Base-by-base conservation (phyloP, 2,888 invertebrate species). In the Dendrolimus pini region DNA sequence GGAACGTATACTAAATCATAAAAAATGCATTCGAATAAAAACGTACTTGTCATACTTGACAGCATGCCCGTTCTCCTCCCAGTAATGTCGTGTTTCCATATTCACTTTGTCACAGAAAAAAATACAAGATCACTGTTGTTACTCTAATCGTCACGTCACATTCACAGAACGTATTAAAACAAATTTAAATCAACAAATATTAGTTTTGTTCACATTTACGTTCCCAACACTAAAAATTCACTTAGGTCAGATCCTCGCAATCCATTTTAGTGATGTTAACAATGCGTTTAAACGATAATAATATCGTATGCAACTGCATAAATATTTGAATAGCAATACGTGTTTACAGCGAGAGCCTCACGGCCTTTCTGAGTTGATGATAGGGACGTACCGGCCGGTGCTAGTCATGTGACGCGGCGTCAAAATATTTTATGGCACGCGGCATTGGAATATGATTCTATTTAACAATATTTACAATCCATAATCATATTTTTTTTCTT, bases 31-130 rank as follows among this genome's bases (percentile, higher is more conserved):
- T 30, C 30, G 30, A 30, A 30, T 30, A 30, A 30, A 41, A 8
- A 80, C 86, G 82, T 72, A 90, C 89, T 82, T 87, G 69, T 89
- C 87, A 78, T 85, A 89, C 72, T 89, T 90, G 59, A 82, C 81
- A 71, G 78, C 61, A 70, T 82, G 83, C 61, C 88, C 86, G 71
- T 82, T 89, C 66, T 89, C 89, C 65, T 88, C 86, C 90, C 90
- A 90, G 72, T 83, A 90, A 68, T 83, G 74, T 61, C 83, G 79
- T 60, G 83, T 82, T 80, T 89, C 89, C 90, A 89, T 89, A 76
- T 78, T 85, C 66, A 80, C 74, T 76, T 75, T 67, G 61, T 71
- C 78, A 83, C 79, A 76, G 78, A 70, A 72, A 65, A 71, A 67
- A 65, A 67, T 67, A 61, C 61, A 67, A 70, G 61, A 74, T 70